Base-by-base conservation (phyloP, 2,113 vertebrate genomes). In the Dissostichus mawsoni region DNA sequence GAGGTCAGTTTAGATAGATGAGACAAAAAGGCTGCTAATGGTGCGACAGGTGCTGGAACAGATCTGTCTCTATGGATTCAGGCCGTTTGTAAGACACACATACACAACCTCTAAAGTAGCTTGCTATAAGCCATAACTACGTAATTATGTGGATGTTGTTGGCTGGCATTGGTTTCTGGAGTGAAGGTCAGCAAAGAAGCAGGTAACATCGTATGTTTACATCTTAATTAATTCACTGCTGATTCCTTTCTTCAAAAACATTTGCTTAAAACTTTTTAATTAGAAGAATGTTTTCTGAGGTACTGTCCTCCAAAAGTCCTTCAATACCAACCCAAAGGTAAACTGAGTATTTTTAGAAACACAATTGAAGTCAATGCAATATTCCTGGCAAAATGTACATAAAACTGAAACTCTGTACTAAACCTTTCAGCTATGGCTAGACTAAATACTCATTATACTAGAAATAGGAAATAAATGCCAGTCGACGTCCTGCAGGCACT, bases 11-110 rank as follows among this genome's bases (percentile, higher is more conserved):
- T 41, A 11, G 44, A 64, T 44, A 33, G 17, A 80, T 61, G 50
- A 61, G 20, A 52, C 33, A 52, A 56, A 62, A 63, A 47, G 8
- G n/a, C 65, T 48, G n/a, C n/a, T 8, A 50, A 44, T 41, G 18
- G 36, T 47, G 52, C 4, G 10, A 33, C 53, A 50, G 3, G 3
- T 16, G 53, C 45, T 18, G 62, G 44, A 50, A 53, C 11, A 52
- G 53, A 67, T 80, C 0, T 25, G 33, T 71, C 25, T 50, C 8
- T 48, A 0, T 55, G 41, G 48, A 84, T 47, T 74, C 8, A 55
- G 72, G n/a, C 17, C 17, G 51, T 78, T 83, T 62, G 18, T 74
- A 55, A 67, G 72, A 73, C 53, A 62, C 55, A 58, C n/a, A 78
- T 17, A 14, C 14, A n/a, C 51, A 44, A 12, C 29, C 29, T 29